Base-by-base conservation (phyloP, 2,888 invertebrate genomes). In the Caenorhabditis angaria region DNA sequence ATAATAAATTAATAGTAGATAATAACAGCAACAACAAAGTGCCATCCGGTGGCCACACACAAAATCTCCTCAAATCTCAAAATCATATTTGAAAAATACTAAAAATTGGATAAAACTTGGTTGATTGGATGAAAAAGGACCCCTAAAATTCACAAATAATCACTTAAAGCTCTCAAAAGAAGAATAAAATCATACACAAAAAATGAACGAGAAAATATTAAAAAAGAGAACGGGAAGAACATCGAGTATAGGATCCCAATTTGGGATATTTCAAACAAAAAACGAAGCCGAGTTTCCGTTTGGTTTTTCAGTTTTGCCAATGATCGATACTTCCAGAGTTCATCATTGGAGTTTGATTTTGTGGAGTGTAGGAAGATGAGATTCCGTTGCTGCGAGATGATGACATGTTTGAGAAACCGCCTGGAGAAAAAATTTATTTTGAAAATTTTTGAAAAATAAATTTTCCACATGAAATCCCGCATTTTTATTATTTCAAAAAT, bases 141-240 rank as follows among this genome's bases (percentile, higher is more conserved):
- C 57, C 66, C 71, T 59, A n/a, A n/a, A 71, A 51, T 71, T 66
- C 20, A 63, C 51, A 54, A 47, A 56, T 61, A 62, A 22, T 68
- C 73, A 73, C 73, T 73, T 73, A 73, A 73, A 73, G 73, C 73
- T 73, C 73, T 62, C 68, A 72, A 68, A 73, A 73, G 55, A 65
- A 18, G 2, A 14, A 27, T 65, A 50, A 57, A 72, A 53, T 58
- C 61, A 72, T 58, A 72, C 41, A 61, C 35, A 48, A 50, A 51
- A 64, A 62, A 28, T 8, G 51, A 18, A 10, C 5, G 20, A 10
- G 20, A 18, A 32, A 32, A 57, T 53, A 63, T 22, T 56, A 32
- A 48, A 58, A 48, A 27, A 25, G n/a, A 59, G 41, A 2, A 47
- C n/a, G 55, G 32, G 56, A 54, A 51, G 60, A 57, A 28, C 58